phyloP scores from a whole-genome alignment of 1,140 invertebrate species.

The Chymomyza costata region DNA sequence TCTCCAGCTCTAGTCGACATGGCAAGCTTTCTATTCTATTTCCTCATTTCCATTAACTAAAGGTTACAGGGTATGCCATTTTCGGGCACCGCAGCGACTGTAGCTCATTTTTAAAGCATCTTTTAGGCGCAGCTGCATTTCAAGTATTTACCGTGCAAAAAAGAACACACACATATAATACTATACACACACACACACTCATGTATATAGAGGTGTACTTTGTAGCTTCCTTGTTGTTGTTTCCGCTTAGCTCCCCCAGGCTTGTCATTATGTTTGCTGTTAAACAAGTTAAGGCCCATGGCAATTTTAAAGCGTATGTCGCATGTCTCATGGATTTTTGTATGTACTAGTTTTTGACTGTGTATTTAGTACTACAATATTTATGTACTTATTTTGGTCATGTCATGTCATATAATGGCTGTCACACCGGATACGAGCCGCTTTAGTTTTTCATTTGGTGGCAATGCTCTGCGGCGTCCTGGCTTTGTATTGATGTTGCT shows the following conservation, averaged over 20 bases:
- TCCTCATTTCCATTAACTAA: too few relatives aligned
- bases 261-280: conserved; percentile 66
- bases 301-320: conserved; percentile 59
- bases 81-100: conserved; percentile 9
- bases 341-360: conserved; percentile 19
- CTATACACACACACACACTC: conserved; percentile 8
- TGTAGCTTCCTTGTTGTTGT: conserved; percentile 25
- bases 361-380: not conserved
- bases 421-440: conserved; percentile 47
- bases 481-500: conserved; percentile 45
- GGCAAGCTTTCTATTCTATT: too few relatives aligned
- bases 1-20: too few relatives aligned
- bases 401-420: conserved; percentile 36
- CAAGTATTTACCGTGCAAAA: conserved; percentile 43
- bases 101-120: conserved; percentile 53
- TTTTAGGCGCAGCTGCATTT: conserved; percentile 62
- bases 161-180: conserved; percentile 11
- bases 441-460: conserved; percentile 12
- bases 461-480: conserved; percentile 6
- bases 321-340: conserved; percentile 21
- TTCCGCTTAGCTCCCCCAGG: conserved; percentile 37
- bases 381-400: conserved; percentile 13
- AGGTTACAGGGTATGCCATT: too few relatives aligned
- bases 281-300: conserved; percentile 57
- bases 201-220: conserved; percentile 16